Evolutionary conservation across 2,888 invertebrate genomes (phyloP), one percentile per base, ranked within the genome.

Genomic region (Aporophyla nigra): DNA sequence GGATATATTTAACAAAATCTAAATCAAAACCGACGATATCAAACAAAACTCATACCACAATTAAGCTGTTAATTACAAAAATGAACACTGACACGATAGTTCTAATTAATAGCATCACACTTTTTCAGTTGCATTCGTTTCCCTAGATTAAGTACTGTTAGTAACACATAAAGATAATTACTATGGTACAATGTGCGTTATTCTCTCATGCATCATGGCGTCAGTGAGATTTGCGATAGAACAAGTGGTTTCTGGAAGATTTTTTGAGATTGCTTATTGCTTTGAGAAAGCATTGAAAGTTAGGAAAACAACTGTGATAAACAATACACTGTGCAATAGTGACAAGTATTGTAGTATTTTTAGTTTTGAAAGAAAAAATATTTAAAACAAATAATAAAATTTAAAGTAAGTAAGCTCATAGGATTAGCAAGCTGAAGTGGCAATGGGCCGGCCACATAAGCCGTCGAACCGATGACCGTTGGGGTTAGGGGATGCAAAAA

Each of bases 141-240:
- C n/a, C 54, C 76, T 82, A 71, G 76, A 79, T 74, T 71, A 67
- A 54, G 21, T 59, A 76, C 71, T 70, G 75, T 79, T 84, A 73
- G 54, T 24, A 69, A 33, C 53, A 71, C 59, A 63, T 56, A 68
- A 78, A 70, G 67, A 58, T 83, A 83, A 83, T 79, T 68, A 68
- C 7, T n/a, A 54, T 24, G 43, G 66, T 49, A 80, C 58, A 63
- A 77, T 72, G 81, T 46, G 54, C 65, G 58, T 72, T 69, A 10
- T 78, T 72, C 49, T 83, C 83, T 83, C 80, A 83, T 83, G 67
- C 33, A 62, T 76, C 62, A 76, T 70, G 59, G 24, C 46, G 19
- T 40, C 21, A 56, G 58, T n/a, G 51, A 49, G 51, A 76, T 56
- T 82, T 58, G 54, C 10, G 58, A 63, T 33, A 53, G 40, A 67